Evolutionary conservation across 2,113 vertebrate genomes (phyloP).

Genomic region (Nymphicus hollandicus): DNA sequence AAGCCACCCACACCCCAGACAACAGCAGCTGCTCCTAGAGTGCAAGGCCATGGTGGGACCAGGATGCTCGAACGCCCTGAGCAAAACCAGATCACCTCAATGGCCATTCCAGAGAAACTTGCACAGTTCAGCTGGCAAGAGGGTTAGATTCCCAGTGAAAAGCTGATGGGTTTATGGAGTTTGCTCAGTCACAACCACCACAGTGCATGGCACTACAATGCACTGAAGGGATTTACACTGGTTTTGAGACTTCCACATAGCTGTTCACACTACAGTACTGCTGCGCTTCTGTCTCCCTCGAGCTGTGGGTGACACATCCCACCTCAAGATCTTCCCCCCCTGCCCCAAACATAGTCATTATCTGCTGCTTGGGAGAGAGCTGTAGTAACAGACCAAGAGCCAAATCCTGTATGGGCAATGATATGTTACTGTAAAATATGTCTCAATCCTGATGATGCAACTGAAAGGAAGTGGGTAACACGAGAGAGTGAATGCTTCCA

Average conservation of each 20-base stretch:
- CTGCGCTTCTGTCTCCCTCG: not conserved
- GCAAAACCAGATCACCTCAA: not conserved
- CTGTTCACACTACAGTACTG: not conserved
- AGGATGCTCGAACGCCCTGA: not conserved
- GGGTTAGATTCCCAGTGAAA: not conserved
- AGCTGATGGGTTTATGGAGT: too few relatives aligned
- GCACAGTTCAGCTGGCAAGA: too few relatives aligned
- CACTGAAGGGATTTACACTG: not conserved
- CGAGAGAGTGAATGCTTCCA: not conserved
- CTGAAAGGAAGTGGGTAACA: not conserved
- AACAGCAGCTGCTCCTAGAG: fast-evolving
- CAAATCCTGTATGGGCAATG: not conserved
- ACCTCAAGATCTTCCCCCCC: fast-evolving
- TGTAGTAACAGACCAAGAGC: not conserved
- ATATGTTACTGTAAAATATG: not conserved
- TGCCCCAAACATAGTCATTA: too few relatives aligned
- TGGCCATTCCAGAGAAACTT: fast-evolving
- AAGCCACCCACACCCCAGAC: not conserved
- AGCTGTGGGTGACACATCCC: fast-evolving
- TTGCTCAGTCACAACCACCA: not conserved
- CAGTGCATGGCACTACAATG: fast-evolving
- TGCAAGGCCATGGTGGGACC: fast-evolving
- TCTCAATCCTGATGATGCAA: not conserved
- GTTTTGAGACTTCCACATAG: not conserved
- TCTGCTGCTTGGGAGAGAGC: not conserved